Evolutionary conservation across 1,140 invertebrate species (phyloP).

Genomic region (Drosophila pallidifrons): DNA sequence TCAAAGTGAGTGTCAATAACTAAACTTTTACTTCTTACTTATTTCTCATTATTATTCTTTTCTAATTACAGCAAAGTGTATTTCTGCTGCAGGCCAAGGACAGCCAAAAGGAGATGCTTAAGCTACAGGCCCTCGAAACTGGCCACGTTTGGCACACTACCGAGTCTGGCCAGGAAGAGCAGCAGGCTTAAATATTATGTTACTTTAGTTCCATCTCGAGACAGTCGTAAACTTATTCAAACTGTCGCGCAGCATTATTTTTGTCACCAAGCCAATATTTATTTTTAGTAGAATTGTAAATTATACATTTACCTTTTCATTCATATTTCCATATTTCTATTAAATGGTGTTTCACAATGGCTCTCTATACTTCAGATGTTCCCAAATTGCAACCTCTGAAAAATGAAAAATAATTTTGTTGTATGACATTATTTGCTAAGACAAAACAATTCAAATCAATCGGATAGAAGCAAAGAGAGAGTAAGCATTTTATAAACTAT

Average conservation of each 20-base stretch:
- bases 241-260: constrained; percentile 15
- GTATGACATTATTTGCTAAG: not conserved
- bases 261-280: constrained; percentile 59
- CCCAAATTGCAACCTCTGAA: constrained; percentile 25
- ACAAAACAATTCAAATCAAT: not conserved
- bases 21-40: not conserved
- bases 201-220: not conserved
- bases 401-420: constrained; percentile 11
- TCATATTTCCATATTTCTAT: not conserved
- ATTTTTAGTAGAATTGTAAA: constrained; percentile 34
- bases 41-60: not conserved
- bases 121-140: constrained; percentile 75
- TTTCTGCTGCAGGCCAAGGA: constrained; percentile 92
- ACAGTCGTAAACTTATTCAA: not conserved
- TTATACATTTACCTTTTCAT: constrained; percentile 5
- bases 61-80: constrained; percentile 89
- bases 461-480: no score
- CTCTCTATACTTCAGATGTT: constrained; percentile 53
- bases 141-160: constrained; percentile 77
- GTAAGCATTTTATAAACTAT: no score
- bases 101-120: constrained; percentile 88
- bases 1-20: constrained; percentile 88
- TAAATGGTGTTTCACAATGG: constrained; percentile 9
- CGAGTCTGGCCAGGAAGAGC: constrained; percentile 63
- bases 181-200: constrained; percentile 55